A percentile compares a stretch with the other conserved stretches of the same genome.
These are phyloP conservation scores for Diplolepis rosae DNA, from an alignment of 2,888 invertebrate species.

Conservation along the genomic window DNA sequence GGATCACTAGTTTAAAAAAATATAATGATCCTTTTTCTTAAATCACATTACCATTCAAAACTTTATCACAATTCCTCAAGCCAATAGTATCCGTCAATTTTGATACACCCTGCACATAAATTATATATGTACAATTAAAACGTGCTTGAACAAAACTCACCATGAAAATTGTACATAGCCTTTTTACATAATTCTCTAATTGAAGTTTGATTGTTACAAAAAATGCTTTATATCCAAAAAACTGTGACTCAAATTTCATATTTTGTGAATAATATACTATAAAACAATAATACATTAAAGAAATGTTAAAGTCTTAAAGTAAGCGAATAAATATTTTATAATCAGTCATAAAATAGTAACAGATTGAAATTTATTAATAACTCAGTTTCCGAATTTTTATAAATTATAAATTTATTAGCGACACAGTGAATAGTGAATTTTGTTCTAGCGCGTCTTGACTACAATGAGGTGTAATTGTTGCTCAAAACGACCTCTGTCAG, in stretches of 20 bases:
- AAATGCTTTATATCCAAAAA: not conserved
- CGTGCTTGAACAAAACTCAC: constrained; percentile 27
- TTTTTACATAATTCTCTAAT: not conserved
- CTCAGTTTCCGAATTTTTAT: not conserved
- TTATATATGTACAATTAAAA: constrained; percentile 29
- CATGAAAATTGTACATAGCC: not conserved
- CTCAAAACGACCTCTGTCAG: constrained; percentile 34
- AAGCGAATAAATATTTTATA: no score
- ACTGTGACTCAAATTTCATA: not conserved
- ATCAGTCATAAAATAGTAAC: no score
- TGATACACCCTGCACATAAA: constrained; percentile 23
- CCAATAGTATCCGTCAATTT: not conserved
- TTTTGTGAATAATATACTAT: no score
- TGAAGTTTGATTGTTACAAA: not conserved
- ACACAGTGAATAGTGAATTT: constrained; percentile 17
- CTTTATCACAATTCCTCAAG: not conserved
- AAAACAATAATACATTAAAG: no score
- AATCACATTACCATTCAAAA: not conserved
- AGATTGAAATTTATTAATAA: not conserved
- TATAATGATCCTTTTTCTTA: not conserved
- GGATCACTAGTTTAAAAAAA: constrained; percentile 17
- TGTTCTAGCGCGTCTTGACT: constrained; percentile 17
- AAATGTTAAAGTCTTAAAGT: no score
- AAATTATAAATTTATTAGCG: no score
- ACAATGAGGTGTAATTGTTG: constrained; percentile 45